Conservation (phyloP, 2,113 vertebrate species). For the Ciconia maguari region DNA sequence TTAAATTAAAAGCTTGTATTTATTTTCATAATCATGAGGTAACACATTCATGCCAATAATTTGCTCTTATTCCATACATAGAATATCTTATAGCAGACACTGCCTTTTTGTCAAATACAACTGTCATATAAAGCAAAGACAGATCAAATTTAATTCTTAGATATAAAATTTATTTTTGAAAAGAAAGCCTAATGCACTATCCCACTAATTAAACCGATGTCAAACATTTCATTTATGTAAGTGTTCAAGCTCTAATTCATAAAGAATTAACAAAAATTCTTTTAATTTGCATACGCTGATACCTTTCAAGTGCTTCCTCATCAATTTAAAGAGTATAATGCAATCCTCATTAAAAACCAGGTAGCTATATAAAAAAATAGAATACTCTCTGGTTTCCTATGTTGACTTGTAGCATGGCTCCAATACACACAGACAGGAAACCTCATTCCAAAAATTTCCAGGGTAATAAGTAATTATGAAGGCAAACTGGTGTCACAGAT, state of each 20-base stretch:
- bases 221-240: not conserved
- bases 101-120: not conserved
- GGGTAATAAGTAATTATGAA: not conserved
- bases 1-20: not conserved
- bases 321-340: not conserved
- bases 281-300: not conserved
- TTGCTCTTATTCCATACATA: not conserved
- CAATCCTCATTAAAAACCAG: not conserved
- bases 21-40: not conserved
- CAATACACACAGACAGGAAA: not conserved
- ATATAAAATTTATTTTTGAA: not conserved
- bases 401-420: not conserved
- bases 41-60: not conserved
- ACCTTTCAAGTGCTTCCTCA: not conserved
- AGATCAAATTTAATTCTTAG: not conserved
- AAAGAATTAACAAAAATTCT: not conserved
- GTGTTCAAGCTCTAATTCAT: not conserved
- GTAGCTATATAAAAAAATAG: not conserved
- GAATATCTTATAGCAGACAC: not conserved
- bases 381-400: not conserved
- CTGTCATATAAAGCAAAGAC: not conserved
- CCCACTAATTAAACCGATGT: not conserved
- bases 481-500: not conserved
- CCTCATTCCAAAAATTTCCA: not conserved
- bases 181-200: not conserved